Conservation (phyloP, 2,797 vertebrate species). For the Carduelis carduelis region DNA sequence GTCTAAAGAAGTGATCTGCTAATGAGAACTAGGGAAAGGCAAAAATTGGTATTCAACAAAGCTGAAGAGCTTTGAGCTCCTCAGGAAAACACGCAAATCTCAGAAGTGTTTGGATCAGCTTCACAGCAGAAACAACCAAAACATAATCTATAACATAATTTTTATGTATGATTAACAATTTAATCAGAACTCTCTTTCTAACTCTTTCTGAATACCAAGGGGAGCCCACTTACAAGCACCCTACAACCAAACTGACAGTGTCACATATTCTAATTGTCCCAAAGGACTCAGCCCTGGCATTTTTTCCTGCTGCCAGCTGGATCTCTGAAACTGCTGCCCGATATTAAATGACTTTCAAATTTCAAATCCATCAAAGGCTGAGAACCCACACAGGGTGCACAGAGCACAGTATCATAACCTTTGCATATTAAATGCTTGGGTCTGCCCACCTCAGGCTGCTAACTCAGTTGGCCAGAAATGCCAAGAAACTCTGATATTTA, state of each 20-base stretch:
- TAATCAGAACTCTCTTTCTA: not conserved
- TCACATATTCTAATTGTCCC: accelerated
- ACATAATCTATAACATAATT: accelerated
- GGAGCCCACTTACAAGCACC: not conserved
- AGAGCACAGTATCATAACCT: not conserved
- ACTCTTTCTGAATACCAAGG: not conserved
- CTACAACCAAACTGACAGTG: not conserved
- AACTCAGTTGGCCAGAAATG: not conserved
- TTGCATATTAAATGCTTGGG: not conserved
- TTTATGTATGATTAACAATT: not conserved
- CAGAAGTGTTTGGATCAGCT: not conserved
- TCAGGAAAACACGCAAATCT: not conserved
- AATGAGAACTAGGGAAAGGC: not conserved
- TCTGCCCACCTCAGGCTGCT: not conserved
- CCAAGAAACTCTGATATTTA: not conserved
- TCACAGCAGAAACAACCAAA: not conserved
- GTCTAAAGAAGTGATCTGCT: not conserved
- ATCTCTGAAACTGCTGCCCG: not conserved
- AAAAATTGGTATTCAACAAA: not conserved
- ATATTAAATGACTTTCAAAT: not conserved
- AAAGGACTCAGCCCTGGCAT: not conserved
- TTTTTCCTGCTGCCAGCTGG: not conserved
- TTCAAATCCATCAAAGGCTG: not conserved
- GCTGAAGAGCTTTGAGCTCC: not conserved
- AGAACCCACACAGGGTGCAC: not conserved